Evolutionary conservation across 2,797 vertebrate genomes (phyloP).

Genomic region (Phyllotis vaccarum): DNA sequence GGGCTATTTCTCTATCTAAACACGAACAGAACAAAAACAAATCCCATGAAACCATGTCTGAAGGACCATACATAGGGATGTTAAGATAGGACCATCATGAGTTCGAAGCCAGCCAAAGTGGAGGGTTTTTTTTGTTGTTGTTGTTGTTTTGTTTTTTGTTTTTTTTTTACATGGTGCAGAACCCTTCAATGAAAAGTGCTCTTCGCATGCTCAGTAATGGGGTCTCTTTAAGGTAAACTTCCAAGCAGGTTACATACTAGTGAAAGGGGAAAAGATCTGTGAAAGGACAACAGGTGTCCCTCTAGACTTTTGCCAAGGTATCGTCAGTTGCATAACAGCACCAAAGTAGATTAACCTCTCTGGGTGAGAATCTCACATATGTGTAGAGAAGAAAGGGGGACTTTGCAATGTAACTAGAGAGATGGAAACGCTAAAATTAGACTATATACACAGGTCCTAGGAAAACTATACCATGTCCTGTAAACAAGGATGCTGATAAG

Average conservation of each 20-base stretch:
- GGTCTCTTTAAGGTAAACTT: constrained; percentile 26
- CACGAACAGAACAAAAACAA: constrained; percentile 16
- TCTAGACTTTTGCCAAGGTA: not conserved
- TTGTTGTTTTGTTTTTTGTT: no score
- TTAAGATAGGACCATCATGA: not conserved
- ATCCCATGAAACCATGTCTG: not conserved
- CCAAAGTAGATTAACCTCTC: not conserved
- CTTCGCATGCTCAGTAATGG: not conserved
- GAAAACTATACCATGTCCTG: constrained; percentile 23
- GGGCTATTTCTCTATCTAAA: constrained; percentile 39
- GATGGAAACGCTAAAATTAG: constrained; percentile 61
- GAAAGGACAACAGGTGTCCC: constrained; percentile 49
- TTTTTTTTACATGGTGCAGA: constrained; percentile 18
- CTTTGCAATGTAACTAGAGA: constrained; percentile 52
- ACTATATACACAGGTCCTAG: not conserved
- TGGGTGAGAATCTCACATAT: constrained; percentile 18
- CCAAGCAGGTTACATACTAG: not conserved
- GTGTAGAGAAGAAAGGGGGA: constrained; percentile 34
- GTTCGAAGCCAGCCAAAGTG: not conserved
- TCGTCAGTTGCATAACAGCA: not conserved
- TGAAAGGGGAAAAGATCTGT: not conserved
- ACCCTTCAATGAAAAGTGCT: constrained; percentile 26
- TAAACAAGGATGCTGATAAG: constrained; percentile 6
- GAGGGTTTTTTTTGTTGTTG: no score
- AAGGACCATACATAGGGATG: not conserved